phyloP scores from a whole-genome alignment of 2,888 invertebrate genomes.

The Azorinus chamasolen region DNA sequence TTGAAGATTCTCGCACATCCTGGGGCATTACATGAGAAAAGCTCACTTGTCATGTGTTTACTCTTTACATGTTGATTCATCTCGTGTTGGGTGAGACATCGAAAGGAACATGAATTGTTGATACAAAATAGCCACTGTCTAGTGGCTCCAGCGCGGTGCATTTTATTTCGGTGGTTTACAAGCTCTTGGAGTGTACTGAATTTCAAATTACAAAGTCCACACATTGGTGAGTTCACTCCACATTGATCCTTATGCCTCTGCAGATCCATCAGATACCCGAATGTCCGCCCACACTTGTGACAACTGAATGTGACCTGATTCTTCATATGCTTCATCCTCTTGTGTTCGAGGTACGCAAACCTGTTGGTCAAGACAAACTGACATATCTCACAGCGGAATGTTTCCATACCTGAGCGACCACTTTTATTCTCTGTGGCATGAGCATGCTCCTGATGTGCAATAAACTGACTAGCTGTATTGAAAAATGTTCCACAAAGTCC shows the following conservation, averaged over 20 bases:
- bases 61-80: conserved; percentile 49
- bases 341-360: conserved; percentile 61
- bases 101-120: conserved; percentile 45
- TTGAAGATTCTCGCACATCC: conserved; percentile 44
- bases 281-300: conserved; percentile 42
- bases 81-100: conserved; percentile 51
- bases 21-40: conserved; percentile 52
- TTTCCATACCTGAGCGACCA: conserved; percentile 56
- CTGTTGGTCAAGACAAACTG: conserved; percentile 60
- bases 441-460: conserved; percentile 46
- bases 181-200: conserved; percentile 10
- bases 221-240: conserved; percentile 13
- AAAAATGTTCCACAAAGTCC: conserved; percentile 61
- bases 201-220: conserved; percentile 14
- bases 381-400: conserved; percentile 60
- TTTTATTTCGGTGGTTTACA: conserved; percentile 6
- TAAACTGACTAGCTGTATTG: conserved; percentile 55
- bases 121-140: conserved; percentile 40
- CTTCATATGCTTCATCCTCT: conserved; percentile 60
- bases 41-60: conserved; percentile 34
- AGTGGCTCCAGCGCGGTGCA: conserved; percentile 3
- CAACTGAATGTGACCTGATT: conserved; percentile 45
- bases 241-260: conserved; percentile 53
- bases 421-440: conserved; percentile 25
- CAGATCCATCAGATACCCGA: conserved; percentile 37